Evolutionary conservation across 2,797 vertebrate genomes (phyloP).

Genomic region (Neostethus bicornis): DNA sequence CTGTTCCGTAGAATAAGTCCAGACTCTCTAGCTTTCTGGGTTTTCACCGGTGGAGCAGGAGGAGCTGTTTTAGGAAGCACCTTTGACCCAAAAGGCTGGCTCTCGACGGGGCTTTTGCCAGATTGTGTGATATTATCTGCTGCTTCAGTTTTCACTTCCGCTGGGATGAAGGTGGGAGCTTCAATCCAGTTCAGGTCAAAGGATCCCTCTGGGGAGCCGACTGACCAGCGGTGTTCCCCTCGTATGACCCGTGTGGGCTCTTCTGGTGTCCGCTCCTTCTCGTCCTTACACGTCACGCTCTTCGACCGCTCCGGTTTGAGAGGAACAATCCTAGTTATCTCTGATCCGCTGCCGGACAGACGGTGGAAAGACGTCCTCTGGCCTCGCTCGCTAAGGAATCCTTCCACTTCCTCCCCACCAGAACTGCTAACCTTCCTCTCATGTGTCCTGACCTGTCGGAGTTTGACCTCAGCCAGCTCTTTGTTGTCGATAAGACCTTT

Average conservation of each 20-base stretch:
- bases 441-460: constrained; percentile 73
- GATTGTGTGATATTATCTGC: constrained; percentile 50
- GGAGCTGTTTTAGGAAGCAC: constrained; percentile 75
- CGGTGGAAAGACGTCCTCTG: constrained; percentile 72
- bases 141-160: constrained; percentile 57
- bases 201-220: constrained; percentile 73
- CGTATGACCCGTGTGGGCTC: constrained; percentile 59
- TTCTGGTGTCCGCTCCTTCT: constrained; percentile 65
- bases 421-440: constrained; percentile 77
- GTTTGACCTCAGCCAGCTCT: constrained; percentile 73
- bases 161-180: constrained; percentile 41
- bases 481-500: constrained; percentile 78
- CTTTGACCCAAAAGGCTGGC: constrained; percentile 66
- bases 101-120: constrained; percentile 56
- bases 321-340: constrained; percentile 82
- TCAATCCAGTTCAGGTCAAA: constrained; percentile 73
- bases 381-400: constrained; percentile 62
- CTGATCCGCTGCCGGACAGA: constrained; percentile 70
- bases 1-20: constrained; percentile 83
- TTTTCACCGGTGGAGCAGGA: constrained; percentile 82
- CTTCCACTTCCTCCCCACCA: constrained; percentile 72
- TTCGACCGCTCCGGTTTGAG: constrained; percentile 81
- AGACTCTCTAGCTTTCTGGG: constrained; percentile 82
- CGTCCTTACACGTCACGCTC: constrained; percentile 74
- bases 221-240: constrained; percentile 78